phyloP scores from a whole-genome alignment of 2,888 invertebrate genomes.

The Dasysyrphus albostriatus region DNA sequence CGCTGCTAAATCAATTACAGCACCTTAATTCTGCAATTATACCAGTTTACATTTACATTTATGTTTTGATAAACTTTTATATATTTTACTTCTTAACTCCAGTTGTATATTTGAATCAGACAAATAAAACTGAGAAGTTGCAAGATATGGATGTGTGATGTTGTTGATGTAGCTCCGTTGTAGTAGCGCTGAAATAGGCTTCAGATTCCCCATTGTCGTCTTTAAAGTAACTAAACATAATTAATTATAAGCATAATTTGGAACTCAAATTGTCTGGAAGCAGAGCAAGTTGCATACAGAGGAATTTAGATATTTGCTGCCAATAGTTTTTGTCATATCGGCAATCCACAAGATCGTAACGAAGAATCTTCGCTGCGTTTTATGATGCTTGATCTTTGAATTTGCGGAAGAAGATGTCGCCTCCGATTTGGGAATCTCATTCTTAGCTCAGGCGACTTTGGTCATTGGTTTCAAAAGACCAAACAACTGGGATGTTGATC shows the following conservation, averaged over 20 bases:
- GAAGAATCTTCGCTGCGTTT: slow-evolving; percentile 91
- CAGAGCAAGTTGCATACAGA: slow-evolving; percentile 89
- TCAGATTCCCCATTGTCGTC: slow-evolving; percentile 92
- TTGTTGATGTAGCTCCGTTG: too few species aligned
- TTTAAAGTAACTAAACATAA: slow-evolving; percentile 89
- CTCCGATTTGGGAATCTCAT: slow-evolving; percentile 88
- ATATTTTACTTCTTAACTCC: too few species aligned
- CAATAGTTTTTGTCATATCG: slow-evolving; percentile 77
- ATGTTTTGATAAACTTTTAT: too few species aligned
- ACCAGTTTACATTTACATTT: too few species aligned
- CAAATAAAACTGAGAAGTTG: too few species aligned
- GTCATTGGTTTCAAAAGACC: slow-evolving; percentile 84
- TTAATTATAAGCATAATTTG: slow-evolving; percentile 96
- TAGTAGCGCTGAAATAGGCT: too few species aligned
- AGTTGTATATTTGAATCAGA: too few species aligned
- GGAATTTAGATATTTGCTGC: slow-evolving; percentile 86
- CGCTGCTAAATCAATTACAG: too few species aligned
- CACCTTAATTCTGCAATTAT: too few species aligned
- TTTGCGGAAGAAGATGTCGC: slow-evolving; percentile 90
- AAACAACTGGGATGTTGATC: slow-evolving; percentile 78
- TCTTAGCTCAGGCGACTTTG: slow-evolving; percentile 85
- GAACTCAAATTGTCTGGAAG: slow-evolving; percentile 94
- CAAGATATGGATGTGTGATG: too few species aligned
- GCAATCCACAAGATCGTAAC: slow-evolving; percentile 95
- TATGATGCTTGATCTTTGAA: slow-evolving; percentile 89